Evolutionary conservation across 1,140 invertebrate genomes (phyloP), one percentile per base, ranked within the genome.

Genomic region (Bombyx mandarina): DNA sequence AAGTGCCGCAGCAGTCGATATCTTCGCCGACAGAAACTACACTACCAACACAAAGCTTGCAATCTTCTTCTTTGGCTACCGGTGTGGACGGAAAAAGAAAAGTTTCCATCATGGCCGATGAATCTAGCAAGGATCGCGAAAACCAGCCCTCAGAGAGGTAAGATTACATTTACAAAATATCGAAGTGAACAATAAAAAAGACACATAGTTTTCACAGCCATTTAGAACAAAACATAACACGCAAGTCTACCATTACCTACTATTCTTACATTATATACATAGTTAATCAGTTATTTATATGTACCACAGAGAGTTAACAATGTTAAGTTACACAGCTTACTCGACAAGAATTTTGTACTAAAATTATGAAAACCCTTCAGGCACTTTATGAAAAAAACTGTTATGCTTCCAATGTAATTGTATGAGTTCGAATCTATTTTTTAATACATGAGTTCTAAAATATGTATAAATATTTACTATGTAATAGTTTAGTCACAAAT

Each of bases 101-200:
- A 78, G 83, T 86, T 2, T 86, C 83, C 9, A 86, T 86, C 18
- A 86, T 86, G 83, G 81, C 81, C 3, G 74, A 82, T 45, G 81
- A 84, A 52, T 67, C 69, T 43, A 86, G 79, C 58, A 86, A 86
- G 57, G 82, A 86, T 49, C 61, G 82, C 26, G 82, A 86, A 66
- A 84, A 86, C 49, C 57, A 74, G 22, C 79, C 79, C 6, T 80
- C 78, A 4, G 79, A 84, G 66, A 73, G 72, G 79, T 79, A 75
- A 10, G 54, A 35, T 10, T 35, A 4, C 10, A 18, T 6, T 12
- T 22, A 18, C 1, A 35, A 35, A 35, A 35, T 35, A 35, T 1
- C 26, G 26, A 2, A 5, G 26, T 35, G 26, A 35, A 35, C 26
- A 35, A 35, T 35, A 35, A 1, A 35, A 35, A 5, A 2, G 26